phyloP scores from a whole-genome alignment of 2,888 invertebrate genomes.

The Sinohyriopsis cumingii region DNA sequence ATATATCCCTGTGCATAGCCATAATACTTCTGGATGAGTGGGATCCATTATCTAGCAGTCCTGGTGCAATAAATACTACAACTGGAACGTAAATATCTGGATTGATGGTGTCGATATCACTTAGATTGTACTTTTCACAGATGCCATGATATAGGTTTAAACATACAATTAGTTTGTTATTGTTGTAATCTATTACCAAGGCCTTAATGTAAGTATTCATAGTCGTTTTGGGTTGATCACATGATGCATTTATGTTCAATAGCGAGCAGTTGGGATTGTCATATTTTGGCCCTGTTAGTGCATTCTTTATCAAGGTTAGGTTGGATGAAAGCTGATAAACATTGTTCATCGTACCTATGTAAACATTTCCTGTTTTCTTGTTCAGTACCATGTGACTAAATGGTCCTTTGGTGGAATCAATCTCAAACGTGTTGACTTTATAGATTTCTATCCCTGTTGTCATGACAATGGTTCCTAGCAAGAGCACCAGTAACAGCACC shows the following conservation, averaged over 20 bases:
- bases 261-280: conserved; percentile 90
- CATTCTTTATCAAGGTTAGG: conserved; percentile 82
- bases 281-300: conserved; percentile 77
- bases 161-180: conserved; percentile 90
- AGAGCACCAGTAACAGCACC: not conserved
- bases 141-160: conserved; percentile 92
- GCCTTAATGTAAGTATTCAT: conserved; percentile 96
- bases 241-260: conserved; percentile 4
- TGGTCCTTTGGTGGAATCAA: conserved; percentile 14
- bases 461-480: conserved; percentile 5
- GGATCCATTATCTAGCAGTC: conserved; percentile 75
- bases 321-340: conserved; percentile 93
- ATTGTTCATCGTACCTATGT: conserved; percentile 92
- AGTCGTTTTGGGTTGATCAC: conserved; percentile 19
- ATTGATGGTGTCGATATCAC: conserved; percentile 84
- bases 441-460: conserved; percentile 9
- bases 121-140: conserved; percentile 89
- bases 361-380: conserved; percentile 90
- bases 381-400: conserved; percentile 80
- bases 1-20: conserved; percentile 89
- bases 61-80: conserved; percentile 96
- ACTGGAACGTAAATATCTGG: conserved; percentile 77
- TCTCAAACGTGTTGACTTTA: conserved; percentile 13
- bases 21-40: conserved; percentile 77
- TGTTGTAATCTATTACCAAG: conserved; percentile 92